phyloP scores from a whole-genome alignment of 2,113 vertebrate genomes.

The Oncorhynchus nerka region DNA sequence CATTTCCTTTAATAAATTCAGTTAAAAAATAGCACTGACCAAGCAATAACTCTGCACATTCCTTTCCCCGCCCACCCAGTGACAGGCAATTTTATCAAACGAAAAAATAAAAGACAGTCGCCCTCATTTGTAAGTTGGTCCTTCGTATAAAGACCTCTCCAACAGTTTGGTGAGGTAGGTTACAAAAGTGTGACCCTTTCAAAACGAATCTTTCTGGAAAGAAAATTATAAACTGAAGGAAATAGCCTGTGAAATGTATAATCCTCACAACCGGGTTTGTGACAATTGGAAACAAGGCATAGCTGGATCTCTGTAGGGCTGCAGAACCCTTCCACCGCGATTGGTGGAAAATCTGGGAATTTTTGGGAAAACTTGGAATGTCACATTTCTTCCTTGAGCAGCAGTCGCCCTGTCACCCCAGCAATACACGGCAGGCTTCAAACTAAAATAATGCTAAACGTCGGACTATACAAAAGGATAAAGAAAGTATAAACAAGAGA shows the following conservation, averaged over 20 bases:
- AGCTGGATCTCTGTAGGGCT: too few species aligned
- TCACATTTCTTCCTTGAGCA: constrained; percentile 12
- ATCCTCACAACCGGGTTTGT: neutral
- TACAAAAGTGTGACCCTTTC: constrained; percentile 58
- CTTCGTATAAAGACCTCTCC: constrained; percentile 54
- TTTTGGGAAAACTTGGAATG: too few species aligned
- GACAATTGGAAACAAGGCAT: constrained; percentile 5
- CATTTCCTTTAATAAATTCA: constrained; percentile 56
- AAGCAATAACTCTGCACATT: constrained; percentile 56
- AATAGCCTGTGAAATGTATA: constrained; percentile 2
- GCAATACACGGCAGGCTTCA: constrained; percentile 2
- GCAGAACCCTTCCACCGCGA: neutral
- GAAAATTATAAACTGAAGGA: constrained; percentile 1
- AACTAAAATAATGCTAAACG: constrained; percentile 26
- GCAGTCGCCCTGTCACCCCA: neutral
- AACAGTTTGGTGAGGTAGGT: constrained; percentile 66
- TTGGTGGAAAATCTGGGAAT: too few species aligned
- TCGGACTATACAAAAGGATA: constrained; percentile 26
- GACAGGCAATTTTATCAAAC: constrained; percentile 49
- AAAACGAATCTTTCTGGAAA: constrained; percentile 20
- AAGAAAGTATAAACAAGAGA: constrained; percentile 36
- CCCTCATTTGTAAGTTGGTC: constrained; percentile 72
- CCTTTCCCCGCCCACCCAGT: constrained; percentile 34
- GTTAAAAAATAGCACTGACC: constrained; percentile 70
- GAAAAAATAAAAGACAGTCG: constrained; percentile 28